Conservation (phyloP, 1,140 invertebrate species). For the Megathymus violae region DNA sequence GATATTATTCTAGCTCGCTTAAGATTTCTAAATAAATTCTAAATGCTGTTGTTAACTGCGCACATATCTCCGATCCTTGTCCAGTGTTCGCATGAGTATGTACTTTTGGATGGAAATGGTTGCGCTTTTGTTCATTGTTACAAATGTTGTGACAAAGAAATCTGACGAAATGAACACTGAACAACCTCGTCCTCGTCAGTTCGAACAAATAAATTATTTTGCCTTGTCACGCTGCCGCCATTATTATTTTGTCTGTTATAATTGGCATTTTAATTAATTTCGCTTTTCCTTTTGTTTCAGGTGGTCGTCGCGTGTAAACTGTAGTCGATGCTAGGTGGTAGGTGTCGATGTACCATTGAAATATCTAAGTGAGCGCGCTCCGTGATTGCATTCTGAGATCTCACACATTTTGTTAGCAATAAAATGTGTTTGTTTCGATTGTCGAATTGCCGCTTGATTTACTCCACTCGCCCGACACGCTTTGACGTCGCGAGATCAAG, state of each 20-base stretch:
- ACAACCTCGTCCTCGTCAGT: neutral
- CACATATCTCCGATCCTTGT: slow-evolving; percentile 22
- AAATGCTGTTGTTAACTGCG: slow-evolving; percentile 28
- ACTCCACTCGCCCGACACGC: slow-evolving; percentile 50
- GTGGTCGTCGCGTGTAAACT: slow-evolving; percentile 73
- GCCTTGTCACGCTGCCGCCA: slow-evolving; percentile 8
- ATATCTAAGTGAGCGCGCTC: slow-evolving; percentile 52
- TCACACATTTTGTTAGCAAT: slow-evolving; percentile 41
- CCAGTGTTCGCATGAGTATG: slow-evolving; percentile 22
- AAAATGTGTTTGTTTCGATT: slow-evolving; percentile 44
- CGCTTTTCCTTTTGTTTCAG: slow-evolving; percentile 85
- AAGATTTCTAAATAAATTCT: slow-evolving; percentile 41
- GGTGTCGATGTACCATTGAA: slow-evolving; percentile 51
- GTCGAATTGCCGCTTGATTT: slow-evolving; percentile 52
- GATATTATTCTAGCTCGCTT: slow-evolving; percentile 44
- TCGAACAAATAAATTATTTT: slow-evolving; percentile 14
- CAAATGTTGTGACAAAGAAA: neutral
- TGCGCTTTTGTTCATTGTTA: slow-evolving; percentile 4
- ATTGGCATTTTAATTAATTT: slow-evolving; percentile 84
- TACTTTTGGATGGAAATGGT: slow-evolving; percentile 6
- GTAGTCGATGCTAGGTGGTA: slow-evolving; percentile 67
- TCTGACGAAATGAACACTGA: neutral
- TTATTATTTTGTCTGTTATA: slow-evolving; percentile 60
- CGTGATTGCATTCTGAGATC: slow-evolving; percentile 42
- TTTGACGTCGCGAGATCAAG: slow-evolving; percentile 72